Evolutionary conservation across 2,888 invertebrate species (phyloP).

Genomic region (Coelogynopora nodosa): DNA sequence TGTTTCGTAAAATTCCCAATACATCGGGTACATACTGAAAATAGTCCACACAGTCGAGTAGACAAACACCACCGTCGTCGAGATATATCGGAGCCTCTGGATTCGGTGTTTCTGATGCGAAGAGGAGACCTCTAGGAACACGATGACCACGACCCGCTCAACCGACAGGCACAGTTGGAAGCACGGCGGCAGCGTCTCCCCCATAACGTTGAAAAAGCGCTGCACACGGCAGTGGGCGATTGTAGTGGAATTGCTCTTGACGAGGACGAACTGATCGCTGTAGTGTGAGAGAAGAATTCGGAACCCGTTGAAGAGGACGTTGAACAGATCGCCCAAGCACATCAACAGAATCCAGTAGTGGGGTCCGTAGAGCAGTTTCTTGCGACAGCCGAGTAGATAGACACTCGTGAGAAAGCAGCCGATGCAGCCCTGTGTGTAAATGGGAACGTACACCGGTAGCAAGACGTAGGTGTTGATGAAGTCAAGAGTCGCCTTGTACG

Average conservation of each 20-base stretch:
- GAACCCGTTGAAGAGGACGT: slow-evolving; percentile 9
- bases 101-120: background rate
- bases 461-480: slow-evolving; percentile 9
- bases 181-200: background rate
- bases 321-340: background rate
- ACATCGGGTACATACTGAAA: background rate
- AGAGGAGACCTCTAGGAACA: background rate
- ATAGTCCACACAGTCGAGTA: background rate
- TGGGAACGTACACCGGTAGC: background rate
- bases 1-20: background rate
- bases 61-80: background rate
- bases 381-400: background rate
- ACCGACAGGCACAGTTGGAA: background rate
- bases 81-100: background rate
- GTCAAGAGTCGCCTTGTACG: no score
- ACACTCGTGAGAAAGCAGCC: background rate
- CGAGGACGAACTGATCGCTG: background rate
- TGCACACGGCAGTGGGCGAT: background rate
- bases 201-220: background rate
- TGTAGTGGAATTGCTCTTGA: background rate
- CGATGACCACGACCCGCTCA: background rate
- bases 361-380: background rate
- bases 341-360: background rate
- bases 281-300: background rate
- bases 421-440: background rate